Percentiles rank a stretch among this genome's conserved stretches.
Evolutionary conservation across 1,140 invertebrate genomes (phyloP).

Genomic region (Reticulitermes speratus): DNA sequence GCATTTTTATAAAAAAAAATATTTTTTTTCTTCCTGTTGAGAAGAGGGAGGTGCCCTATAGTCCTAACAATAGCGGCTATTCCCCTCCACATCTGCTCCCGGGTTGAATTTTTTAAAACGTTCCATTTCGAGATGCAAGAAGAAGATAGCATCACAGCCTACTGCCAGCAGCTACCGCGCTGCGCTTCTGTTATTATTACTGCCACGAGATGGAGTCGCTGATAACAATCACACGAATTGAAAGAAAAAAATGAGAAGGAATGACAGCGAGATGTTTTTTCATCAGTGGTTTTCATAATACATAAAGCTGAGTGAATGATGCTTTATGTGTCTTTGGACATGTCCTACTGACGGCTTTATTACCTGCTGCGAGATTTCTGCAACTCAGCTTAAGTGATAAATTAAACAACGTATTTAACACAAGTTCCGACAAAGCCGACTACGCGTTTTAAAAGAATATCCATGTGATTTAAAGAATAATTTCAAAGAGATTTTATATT

Average conservation of each 20-base stretch:
- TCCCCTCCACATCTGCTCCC: constrained; percentile 19
- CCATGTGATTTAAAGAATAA: too few species aligned
- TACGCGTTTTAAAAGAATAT: too few species aligned
- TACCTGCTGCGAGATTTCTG: background rate
- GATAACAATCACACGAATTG: constrained; percentile 24
- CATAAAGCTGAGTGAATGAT: background rate
- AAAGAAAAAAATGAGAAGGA: background rate
- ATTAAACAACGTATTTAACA: too few species aligned
- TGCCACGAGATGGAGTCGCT: constrained; percentile 4
- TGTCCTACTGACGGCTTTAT: background rate
- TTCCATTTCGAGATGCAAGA: constrained; percentile 22
- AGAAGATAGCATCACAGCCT: constrained; percentile 2
- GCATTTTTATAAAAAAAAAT: background rate
- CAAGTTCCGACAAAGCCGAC: too few species aligned
- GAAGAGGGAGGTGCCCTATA: constrained; percentile 14
- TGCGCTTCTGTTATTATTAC: constrained; percentile 26
- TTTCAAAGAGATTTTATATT: too few species aligned
- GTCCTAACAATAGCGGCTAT: background rate
- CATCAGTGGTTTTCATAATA: constrained; percentile 16
- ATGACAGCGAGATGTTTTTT: constrained; percentile 11
- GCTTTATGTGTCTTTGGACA: background rate
- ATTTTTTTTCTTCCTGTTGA: background rate
- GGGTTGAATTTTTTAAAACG: constrained; percentile 27
- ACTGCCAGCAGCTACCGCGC: background rate
- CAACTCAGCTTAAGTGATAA: too few species aligned